phyloP scores from a whole-genome alignment of 2,888 invertebrate species.

The Meganola albula region DNA sequence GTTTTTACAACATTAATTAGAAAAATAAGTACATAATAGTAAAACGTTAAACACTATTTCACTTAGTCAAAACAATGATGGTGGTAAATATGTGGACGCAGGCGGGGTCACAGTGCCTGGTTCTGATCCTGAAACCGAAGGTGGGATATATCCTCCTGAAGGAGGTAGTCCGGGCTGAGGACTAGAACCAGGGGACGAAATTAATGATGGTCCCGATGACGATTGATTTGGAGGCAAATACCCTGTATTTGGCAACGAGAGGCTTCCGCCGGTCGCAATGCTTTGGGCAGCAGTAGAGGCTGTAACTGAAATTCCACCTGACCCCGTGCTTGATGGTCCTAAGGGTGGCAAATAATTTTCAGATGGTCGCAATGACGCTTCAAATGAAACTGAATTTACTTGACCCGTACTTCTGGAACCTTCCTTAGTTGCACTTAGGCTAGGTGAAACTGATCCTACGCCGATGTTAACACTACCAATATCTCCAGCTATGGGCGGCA shows the following conservation, averaged over 20 bases:
- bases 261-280: slow-evolving; percentile 11
- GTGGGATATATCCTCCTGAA: slow-evolving; percentile 41
- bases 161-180: slow-evolving; percentile 20
- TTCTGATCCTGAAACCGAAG: slow-evolving; percentile 19
- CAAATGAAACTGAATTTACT: slow-evolving; percentile 13
- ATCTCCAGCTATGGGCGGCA: slow-evolving; percentile 40
- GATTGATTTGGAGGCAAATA: slow-evolving; percentile 32
- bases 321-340: slow-evolving; percentile 15
- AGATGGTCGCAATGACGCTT: slow-evolving; percentile 21
- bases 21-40: too few relatives aligned
- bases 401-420: slow-evolving; percentile 3
- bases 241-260: slow-evolving; percentile 26
- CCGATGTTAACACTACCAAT: slow-evolving; percentile 16
- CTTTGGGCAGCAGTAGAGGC: slow-evolving; percentile 14
- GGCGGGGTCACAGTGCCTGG: slow-evolving; percentile 38
- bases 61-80: too few relatives aligned
- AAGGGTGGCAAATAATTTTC: slow-evolving; percentile 39
- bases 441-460: slow-evolving; percentile 21
- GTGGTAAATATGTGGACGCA: slow-evolving; percentile 56
- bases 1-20: too few relatives aligned
- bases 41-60: too few relatives aligned
- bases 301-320: slow-evolving; percentile 10
- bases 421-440: slow-evolving; percentile 1
- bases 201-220: slow-evolving; percentile 18
- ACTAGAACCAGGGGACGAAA: slow-evolving; percentile 19